Base-by-base conservation (phyloP, 2,113 vertebrate species). In the Salvelinus sp. region DNA sequence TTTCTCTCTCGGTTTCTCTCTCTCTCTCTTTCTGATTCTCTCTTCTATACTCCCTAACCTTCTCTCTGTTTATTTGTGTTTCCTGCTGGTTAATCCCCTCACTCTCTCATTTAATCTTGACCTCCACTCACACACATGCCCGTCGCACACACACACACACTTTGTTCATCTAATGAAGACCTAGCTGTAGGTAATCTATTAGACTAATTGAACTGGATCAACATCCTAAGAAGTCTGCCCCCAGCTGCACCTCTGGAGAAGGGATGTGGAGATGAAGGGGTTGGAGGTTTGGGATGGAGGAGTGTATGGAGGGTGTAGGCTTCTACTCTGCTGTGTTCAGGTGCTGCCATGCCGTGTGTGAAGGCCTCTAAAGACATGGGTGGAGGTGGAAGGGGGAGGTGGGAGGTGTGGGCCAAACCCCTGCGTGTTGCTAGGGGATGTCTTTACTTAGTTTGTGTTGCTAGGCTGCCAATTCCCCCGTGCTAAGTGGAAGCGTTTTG, bases 381-480 rank as follows among this genome's bases (percentile, higher is more conserved):
- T 73, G 67, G 67, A 54, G 60, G n/a, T 62, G 3, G 48, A 48
- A 58, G 72, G 72, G 68, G 5, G 20, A 38, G 70, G 1, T 2
- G 72, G n/a, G 38, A 27, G 73, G 84, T 82, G 66, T 80, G 75
- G 85, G 84, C 81, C 82, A 84, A 75, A 66, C 84, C 75, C 75
- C 77, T 89, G 74, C 77, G 68, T 80, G 92, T 94, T 93, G 93
- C 92, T 91, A 93, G 73, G 92, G 88, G 90, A 91, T 84, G 88
- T 90, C 81, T 90, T 90, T 85, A 81, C 87, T 89, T 89, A 89
- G 87, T 88, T 91, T 91, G 85, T 80, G 93, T 94, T 94, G 93
- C 93, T 94, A 94, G 91, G 93, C 89, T 93, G 90, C 92, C 88
- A 88, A 88, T 88, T 92, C 88, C 88, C 86, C 87, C 81, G 76